A percentile compares a stretch with the other conserved stretches of the same genome.
Conservation (phyloP, 2,888 invertebrate genomes). For the Sinotaia quadrata region DNA sequence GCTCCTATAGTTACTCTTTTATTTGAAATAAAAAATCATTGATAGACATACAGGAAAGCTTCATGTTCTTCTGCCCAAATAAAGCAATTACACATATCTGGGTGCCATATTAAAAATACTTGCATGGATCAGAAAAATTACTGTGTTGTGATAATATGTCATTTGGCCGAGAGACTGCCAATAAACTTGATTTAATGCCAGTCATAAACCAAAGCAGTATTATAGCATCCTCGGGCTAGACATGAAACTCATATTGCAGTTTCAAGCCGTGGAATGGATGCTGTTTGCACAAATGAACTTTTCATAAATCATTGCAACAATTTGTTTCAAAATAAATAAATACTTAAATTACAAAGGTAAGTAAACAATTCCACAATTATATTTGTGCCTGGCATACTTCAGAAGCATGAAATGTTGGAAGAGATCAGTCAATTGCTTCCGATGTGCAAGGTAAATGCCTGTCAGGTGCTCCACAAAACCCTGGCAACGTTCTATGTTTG, state of each 20-base stretch:
- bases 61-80: too few species aligned
- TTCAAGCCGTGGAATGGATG: conserved; percentile 20
- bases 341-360: too few species aligned
- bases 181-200: not conserved
- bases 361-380: too few species aligned
- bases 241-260: not conserved
- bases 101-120: not conserved
- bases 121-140: not conserved
- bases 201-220: conserved; percentile 19
- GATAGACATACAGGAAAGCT: too few species aligned
- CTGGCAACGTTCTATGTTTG: conserved; percentile 86
- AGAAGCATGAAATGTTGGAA: conserved; percentile 37
- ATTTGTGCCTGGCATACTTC: too few species aligned
- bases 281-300: too few species aligned
- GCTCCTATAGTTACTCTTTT: too few species aligned
- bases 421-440: conserved; percentile 35
- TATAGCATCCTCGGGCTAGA: conserved; percentile 26
- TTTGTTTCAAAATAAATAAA: too few species aligned
- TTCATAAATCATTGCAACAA: too few species aligned
- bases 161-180: not conserved
- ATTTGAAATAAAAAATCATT: too few species aligned
- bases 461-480: conserved; percentile 86
- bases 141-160: not conserved
- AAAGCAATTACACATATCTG: not conserved
- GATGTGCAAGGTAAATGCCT: conserved; percentile 47